Conservation (phyloP, 2,113 vertebrate species). For the Cromileptes altivelis region DNA sequence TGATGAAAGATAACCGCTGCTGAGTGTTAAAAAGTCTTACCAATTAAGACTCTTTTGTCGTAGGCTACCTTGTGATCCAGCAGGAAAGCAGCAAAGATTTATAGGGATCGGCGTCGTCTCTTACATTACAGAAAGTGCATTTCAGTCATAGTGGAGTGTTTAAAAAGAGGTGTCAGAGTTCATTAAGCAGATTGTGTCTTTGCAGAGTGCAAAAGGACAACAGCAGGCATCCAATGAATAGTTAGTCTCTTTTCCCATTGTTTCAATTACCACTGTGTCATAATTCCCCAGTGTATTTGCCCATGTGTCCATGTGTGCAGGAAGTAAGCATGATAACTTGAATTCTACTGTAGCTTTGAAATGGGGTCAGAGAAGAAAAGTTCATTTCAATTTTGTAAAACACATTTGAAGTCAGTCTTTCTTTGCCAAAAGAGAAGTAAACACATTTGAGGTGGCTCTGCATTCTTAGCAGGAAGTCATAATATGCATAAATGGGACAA, state of each 20-base stretch:
- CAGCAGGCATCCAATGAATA: background rate
- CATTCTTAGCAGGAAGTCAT: background rate
- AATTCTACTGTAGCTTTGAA: background rate
- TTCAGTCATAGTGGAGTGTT: background rate
- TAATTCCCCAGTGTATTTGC: background rate
- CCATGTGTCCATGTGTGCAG: background rate
- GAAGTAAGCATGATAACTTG: background rate
- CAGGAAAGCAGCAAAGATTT: background rate
- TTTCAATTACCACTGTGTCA: background rate
- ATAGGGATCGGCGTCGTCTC: background rate
- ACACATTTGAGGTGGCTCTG: background rate
- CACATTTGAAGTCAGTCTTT: background rate
- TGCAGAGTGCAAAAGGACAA: conserved; percentile 7
- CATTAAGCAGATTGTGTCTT: background rate
- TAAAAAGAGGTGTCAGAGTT: background rate
- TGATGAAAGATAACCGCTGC: background rate
- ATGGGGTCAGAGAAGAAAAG: background rate
- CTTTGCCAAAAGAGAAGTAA: background rate
- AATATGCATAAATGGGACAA: background rate
- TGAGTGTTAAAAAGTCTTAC: background rate
- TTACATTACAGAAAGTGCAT: background rate
- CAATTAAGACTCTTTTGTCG: background rate
- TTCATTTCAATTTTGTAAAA: background rate
- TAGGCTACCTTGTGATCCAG: background rate
- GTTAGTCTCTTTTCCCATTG: background rate